Evolutionary conservation across 2,113 vertebrate species (phyloP), one percentile per base, ranked within the genome.

Genomic region (Varanus salvator): DNA sequence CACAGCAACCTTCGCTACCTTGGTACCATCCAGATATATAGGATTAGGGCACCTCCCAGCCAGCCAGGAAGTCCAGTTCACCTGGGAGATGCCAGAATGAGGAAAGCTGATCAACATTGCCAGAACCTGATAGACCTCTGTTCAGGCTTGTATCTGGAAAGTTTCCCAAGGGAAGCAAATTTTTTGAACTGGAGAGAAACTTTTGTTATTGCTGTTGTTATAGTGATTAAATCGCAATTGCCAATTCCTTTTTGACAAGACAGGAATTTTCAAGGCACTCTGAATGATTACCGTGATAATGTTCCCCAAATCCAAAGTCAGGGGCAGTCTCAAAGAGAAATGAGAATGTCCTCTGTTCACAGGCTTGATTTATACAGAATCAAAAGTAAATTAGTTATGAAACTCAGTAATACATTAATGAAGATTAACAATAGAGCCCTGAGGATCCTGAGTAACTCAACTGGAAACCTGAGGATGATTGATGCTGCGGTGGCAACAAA

Each of bases 361-460:
- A 89, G 34, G 0, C 1, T 88, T 94, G 87, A 84, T 48, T 87
- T 90, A 87, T 87, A 93, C 76, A 86, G 92, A 93, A 92, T 92
- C 90, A 87, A 86, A 91, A 93, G 75, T 89, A 90, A 95, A 89
- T 92, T 91, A 81, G 25, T 95, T 95, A 92, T 93, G 89, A 90
- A 93, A 96, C 89, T 93, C 66, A 54, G 90, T 87, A 91, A 87
- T 89, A 71, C 52, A 48, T 89, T 95, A 93, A 95, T 93, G 90
- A 96, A 93, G 94, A 95, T 93, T 95, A 95, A 95, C 91, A 93
- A 89, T 86, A 90, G 90, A 93, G 68, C 87, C 85, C 89, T 83
- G 80, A 93, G 88, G 86, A 94, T 88, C 83, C 34, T 77, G 83
- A 93, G 69, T 86, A 95, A 93, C 91, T 92, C 88, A 93, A 81